Conservation (phyloP, 2,113 vertebrate genomes). For the Muntiacus reevesi region DNA sequence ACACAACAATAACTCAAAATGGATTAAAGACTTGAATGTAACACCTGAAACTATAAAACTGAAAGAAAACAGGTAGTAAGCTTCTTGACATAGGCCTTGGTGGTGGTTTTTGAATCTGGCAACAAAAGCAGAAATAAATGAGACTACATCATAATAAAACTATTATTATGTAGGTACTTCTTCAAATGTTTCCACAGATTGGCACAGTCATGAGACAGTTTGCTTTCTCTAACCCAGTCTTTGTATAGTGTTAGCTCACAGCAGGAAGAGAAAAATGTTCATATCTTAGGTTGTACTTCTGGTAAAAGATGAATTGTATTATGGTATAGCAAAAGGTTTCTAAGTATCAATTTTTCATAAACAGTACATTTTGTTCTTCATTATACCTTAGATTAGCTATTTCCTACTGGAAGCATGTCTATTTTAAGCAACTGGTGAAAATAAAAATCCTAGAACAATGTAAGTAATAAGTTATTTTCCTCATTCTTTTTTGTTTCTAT, state of each 20-base stretch:
- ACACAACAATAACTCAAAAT: not conserved
- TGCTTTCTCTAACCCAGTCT: slow-evolving; percentile 7
- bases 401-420: not conserved
- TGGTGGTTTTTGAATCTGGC: not conserved
- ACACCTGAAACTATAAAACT: not conserved
- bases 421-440: slow-evolving; percentile 53
- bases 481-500: slow-evolving; percentile 42
- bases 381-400: slow-evolving; percentile 5
- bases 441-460: slow-evolving; percentile 25
- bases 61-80: not conserved
- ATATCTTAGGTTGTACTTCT: not conserved
- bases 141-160: not conserved
- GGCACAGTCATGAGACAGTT: not conserved
- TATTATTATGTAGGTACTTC: not conserved
- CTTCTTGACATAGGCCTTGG: not conserved
- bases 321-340: slow-evolving; percentile 15
- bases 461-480: slow-evolving; percentile 23
- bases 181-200: not conserved
- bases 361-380: slow-evolving; percentile 5
- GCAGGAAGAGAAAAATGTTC: not conserved
- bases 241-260: slow-evolving; percentile 16
- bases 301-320: slow-evolving; percentile 53
- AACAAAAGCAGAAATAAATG: not conserved
- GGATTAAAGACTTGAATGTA: not conserved
- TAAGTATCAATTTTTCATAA: slow-evolving; percentile 47